Evolutionary conservation across 1,140 invertebrate species (phyloP).

Genomic region (Apis dorsata): DNA sequence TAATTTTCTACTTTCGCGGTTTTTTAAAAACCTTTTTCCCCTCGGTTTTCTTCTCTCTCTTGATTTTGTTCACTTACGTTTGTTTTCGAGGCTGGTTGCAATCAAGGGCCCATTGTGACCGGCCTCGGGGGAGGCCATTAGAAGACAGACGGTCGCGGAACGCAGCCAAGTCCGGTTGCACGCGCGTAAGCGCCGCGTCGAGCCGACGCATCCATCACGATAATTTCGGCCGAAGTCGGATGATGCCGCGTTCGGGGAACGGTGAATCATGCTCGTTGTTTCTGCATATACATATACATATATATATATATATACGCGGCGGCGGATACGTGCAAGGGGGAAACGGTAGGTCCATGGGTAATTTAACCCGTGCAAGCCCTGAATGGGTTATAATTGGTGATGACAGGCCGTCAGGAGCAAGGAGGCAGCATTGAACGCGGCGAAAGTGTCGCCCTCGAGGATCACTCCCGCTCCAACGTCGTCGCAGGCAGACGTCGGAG

Average conservation of each 20-base stretch:
- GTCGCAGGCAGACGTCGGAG: slow-evolving; percentile 39
- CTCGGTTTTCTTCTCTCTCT: neutral
- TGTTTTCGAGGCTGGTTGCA: slow-evolving; percentile 54
- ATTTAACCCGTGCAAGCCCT: slow-evolving; percentile 71
- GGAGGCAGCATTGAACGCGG: slow-evolving; percentile 65
- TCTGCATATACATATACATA: slow-evolving; percentile 18
- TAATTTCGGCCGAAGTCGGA: slow-evolving; percentile 46
- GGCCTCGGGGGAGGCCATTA: slow-evolving; percentile 23
- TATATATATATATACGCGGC: no score
- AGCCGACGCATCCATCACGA: slow-evolving; percentile 29
- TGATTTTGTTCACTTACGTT: slow-evolving; percentile 33
- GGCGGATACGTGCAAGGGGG: slow-evolving; percentile 27
- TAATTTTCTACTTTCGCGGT: neutral
- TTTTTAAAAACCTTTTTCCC: neutral
- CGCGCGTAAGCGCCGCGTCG: slow-evolving; percentile 11
- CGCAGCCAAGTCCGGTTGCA: slow-evolving; percentile 11
- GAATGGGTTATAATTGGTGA: slow-evolving; percentile 77
- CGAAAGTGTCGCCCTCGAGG: slow-evolving; percentile 52
- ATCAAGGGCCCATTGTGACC: slow-evolving; percentile 66
- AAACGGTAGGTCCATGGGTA: slow-evolving; percentile 68
- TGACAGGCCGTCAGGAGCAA: slow-evolving; percentile 71
- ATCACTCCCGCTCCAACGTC: slow-evolving; percentile 23
- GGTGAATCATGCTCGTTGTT: slow-evolving; percentile 66
- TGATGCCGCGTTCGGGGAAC: neutral
- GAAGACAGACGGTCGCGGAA: slow-evolving; percentile 34